Conservation (phyloP, 64 coral and sea anemone genomes). For the Montipora efflorescens region DNA sequence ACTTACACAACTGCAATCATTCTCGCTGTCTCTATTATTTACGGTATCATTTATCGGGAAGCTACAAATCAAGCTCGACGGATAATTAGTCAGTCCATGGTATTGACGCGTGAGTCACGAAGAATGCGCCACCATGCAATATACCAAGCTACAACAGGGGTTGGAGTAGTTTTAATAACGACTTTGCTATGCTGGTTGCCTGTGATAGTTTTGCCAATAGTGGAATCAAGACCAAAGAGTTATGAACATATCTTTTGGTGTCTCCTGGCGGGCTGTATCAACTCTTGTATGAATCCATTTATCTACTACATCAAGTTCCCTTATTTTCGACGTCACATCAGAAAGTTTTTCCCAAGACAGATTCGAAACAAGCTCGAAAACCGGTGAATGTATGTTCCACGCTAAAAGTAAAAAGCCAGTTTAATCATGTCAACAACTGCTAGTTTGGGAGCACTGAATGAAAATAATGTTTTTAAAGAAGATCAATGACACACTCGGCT, state of each 20-base stretch:
- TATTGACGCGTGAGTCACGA: not conserved
- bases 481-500: no score
- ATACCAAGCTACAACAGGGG: not conserved
- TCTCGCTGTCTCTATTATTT: not conserved
- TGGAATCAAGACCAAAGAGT: not conserved
- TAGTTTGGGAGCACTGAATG: no score
- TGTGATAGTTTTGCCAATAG: not conserved
- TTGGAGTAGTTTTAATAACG: not conserved
- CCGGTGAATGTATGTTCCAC: no score
- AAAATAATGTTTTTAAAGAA: no score
- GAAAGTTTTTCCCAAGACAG: not conserved
- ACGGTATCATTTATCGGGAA: not conserved
- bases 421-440: no score
- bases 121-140: not conserved
- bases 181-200: constrained; percentile 1
- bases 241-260: not conserved
- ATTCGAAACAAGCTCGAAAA: no score
- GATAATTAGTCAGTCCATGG: no score
- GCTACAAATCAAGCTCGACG: not conserved
- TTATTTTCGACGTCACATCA: not conserved
- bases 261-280: not conserved
- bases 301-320: constrained; percentile 4
- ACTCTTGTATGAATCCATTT: constrained; percentile 16
- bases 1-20: not conserved
- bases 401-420: no score